phyloP scores from a whole-genome alignment of 2,888 invertebrate genomes.

The Oscheius sp. region DNA sequence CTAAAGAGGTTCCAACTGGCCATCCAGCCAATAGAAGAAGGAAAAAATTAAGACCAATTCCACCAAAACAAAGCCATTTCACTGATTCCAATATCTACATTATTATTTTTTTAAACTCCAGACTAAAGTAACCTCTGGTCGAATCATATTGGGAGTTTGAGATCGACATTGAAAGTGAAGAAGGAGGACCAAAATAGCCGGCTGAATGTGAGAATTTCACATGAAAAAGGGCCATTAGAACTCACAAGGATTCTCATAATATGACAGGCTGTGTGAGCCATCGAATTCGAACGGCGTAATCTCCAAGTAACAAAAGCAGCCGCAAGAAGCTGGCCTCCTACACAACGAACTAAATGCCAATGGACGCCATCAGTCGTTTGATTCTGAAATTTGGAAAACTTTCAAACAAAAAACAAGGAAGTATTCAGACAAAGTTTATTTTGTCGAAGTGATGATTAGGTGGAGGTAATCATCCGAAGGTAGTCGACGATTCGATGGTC shows the following conservation, averaged over 20 bases:
- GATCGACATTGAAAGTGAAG: slow-evolving; percentile 59
- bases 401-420: slow-evolving; percentile 24
- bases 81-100: slow-evolving; percentile 45
- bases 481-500: no score
- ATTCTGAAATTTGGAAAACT: no score
- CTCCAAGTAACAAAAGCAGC: slow-evolving; percentile 46
- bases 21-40: slow-evolving; percentile 54
- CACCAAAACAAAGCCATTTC: slow-evolving; percentile 47
- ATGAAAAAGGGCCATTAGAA: not conserved
- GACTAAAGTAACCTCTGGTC: slow-evolving; percentile 34
- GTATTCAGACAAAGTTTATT: no score
- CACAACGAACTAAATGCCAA: slow-evolving; percentile 69
- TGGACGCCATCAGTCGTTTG: slow-evolving; percentile 67
- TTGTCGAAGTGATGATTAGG: no score
- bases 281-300: slow-evolving; percentile 33
- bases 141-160: slow-evolving; percentile 45
- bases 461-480: no score
- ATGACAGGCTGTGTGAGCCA: slow-evolving; percentile 48
- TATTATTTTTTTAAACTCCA: not conserved
- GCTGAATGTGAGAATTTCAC: slow-evolving; percentile 33
- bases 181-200: slow-evolving; percentile 54
- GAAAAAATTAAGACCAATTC: slow-evolving; percentile 43
- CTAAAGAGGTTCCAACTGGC: slow-evolving; percentile 47
- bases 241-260: slow-evolving; percentile 51
- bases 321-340: slow-evolving; percentile 67